A percentile compares a stretch with the other conserved stretches of the same genome.
Conservation (phyloP, 1,140 invertebrate species). For the Lasioglossum baleicum region DNA sequence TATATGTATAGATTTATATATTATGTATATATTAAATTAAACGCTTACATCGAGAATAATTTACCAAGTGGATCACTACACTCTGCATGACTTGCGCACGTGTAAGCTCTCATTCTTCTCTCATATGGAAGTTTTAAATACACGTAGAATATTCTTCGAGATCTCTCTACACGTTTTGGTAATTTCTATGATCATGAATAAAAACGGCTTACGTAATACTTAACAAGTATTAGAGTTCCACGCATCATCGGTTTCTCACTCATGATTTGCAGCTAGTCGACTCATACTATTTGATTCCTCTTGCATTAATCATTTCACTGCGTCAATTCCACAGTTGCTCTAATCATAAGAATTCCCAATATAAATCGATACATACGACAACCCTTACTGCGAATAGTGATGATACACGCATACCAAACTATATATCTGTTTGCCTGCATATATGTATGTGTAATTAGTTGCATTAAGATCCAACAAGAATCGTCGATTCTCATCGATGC, state of each 20-base stretch:
- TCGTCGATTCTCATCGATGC: too few species aligned
- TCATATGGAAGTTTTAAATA: slow-evolving; percentile 48
- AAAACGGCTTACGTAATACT: slow-evolving; percentile 65
- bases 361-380: slow-evolving; percentile 27
- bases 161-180: slow-evolving; percentile 5
- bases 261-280: slow-evolving; percentile 29
- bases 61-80: slow-evolving; percentile 46
- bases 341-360: slow-evolving; percentile 47
- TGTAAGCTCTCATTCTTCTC: slow-evolving; percentile 27
- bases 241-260: slow-evolving; percentile 29
- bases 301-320: slow-evolving; percentile 32
- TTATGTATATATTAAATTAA: slow-evolving; percentile 34
- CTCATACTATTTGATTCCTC: slow-evolving; percentile 23
- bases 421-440: slow-evolving; percentile 14
- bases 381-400: slow-evolving; percentile 4
- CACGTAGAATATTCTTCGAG: background rate
- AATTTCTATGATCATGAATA: slow-evolving; percentile 60
- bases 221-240: slow-evolving; percentile 56
- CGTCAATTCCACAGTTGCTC: slow-evolving; percentile 59
- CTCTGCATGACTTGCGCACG: slow-evolving; percentile 32
- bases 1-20: slow-evolving; percentile 19
- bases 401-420: slow-evolving; percentile 28
- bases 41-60: slow-evolving; percentile 38
- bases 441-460: slow-evolving; percentile 12
- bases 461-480: slow-evolving; percentile 31